Evolutionary conservation across 1,140 invertebrate species (phyloP).

Genomic region (Daktulosphaira vitifoliae): DNA sequence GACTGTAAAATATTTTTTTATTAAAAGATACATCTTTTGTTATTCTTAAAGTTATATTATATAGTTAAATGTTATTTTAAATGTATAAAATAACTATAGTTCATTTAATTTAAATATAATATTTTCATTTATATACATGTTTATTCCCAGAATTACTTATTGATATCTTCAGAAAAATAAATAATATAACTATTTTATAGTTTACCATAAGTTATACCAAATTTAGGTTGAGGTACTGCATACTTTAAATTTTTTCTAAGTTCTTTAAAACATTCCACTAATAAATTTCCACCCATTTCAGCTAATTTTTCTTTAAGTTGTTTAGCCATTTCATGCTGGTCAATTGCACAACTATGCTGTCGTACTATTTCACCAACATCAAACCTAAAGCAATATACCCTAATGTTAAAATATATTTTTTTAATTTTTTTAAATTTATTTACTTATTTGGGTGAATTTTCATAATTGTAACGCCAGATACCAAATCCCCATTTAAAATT

Average conservation of each 20-base stretch:
- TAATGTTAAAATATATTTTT: too few relatives aligned
- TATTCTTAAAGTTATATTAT: too few relatives aligned
- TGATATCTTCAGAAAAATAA: too few relatives aligned
- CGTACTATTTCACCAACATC: constrained; percentile 75
- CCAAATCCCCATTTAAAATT: constrained; percentile 70
- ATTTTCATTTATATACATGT: too few relatives aligned
- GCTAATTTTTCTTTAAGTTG: constrained; percentile 59
- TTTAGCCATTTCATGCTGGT: constrained; percentile 53
- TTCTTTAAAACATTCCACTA: constrained; percentile 55
- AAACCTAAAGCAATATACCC: too few relatives aligned
- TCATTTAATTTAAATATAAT: too few relatives aligned
- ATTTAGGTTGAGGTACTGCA: constrained; percentile 51
- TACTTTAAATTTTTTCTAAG: constrained; percentile 52
- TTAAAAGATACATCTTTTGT: too few relatives aligned
- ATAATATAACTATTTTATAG: too few relatives aligned
- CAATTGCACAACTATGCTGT: constrained; percentile 55
- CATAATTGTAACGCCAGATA: constrained; percentile 83
- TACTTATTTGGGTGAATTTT: constrained; percentile 71
- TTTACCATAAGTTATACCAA: constrained; percentile 56
- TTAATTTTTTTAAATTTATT: constrained; percentile 27
- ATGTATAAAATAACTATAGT: too few relatives aligned
- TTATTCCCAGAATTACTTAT: too few relatives aligned
- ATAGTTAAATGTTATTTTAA: too few relatives aligned
- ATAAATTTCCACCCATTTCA: constrained; percentile 56
- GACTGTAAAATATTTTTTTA: too few relatives aligned